A percentile compares a stretch with the other conserved stretches of the same genome.
Conservation (phyloP, 1,140 invertebrate species). For the Atopsyche davidsoni region DNA sequence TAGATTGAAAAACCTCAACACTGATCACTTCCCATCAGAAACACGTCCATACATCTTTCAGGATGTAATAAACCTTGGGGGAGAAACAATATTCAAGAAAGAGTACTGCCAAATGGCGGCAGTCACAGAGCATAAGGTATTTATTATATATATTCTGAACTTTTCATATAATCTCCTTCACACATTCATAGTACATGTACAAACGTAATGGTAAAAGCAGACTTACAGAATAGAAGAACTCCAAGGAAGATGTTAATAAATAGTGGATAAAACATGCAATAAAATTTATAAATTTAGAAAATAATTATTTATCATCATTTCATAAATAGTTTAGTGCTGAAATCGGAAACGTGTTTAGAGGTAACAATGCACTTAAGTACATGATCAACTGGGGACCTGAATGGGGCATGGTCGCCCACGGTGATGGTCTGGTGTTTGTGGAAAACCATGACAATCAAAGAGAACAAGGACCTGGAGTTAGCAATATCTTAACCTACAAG, state of each 20-base stretch:
- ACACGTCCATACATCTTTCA: slow-evolving; percentile 56
- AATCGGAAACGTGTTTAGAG: slow-evolving; percentile 37
- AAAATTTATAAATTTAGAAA: too few species aligned
- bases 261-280: too few species aligned
- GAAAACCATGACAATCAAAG: slow-evolving; percentile 58
- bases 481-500: slow-evolving; percentile 55
- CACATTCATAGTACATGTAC: too few species aligned
- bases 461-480: slow-evolving; percentile 49
- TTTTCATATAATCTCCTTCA: too few species aligned
- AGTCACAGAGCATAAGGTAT: slow-evolving; percentile 65
- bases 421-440: slow-evolving; percentile 56
- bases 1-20: slow-evolving; percentile 47
- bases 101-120: slow-evolving; percentile 54
- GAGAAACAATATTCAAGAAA: slow-evolving; percentile 49
- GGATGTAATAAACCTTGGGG: slow-evolving; percentile 62
- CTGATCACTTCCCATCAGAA: slow-evolving; percentile 41
- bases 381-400: slow-evolving; percentile 50
- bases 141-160: slow-evolving; percentile 27
- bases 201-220: too few species aligned
- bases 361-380: slow-evolving; percentile 40
- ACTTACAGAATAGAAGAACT: too few species aligned
- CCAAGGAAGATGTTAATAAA: too few species aligned
- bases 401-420: slow-evolving; percentile 52
- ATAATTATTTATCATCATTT: slow-evolving; percentile 1
- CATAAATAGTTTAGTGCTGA: slow-evolving; percentile 25